Evolutionary conservation across 1,140 invertebrate genomes (phyloP), one percentile per base, ranked within the genome.

Genomic region (Drosophila biarmipes): DNA sequence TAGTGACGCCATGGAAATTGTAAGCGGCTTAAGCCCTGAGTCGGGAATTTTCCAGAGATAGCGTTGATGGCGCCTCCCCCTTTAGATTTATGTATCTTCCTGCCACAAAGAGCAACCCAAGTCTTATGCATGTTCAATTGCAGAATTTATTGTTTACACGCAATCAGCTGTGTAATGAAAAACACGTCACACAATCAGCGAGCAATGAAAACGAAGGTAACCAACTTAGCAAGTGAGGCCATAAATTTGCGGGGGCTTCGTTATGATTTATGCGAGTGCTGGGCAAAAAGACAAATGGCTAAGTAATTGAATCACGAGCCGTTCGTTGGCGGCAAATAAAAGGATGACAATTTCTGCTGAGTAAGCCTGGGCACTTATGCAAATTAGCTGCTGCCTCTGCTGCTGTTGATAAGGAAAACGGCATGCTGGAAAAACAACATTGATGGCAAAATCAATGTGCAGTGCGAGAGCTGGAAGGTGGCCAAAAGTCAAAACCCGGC

Each of bases 271-370:
- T 89, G 78, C 53, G 67, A 69, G 42, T 68, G 63, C 29, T 43
- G 57, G 56, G 64, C 53, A 49, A 59, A 55, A 73, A 89, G 84
- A 89, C 84, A 89, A 89, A 89, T 89, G 79, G 63, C 67, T 67
- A 84, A 84, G 84, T 89, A 89, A 89, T 89, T 89, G 84, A 89
- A 89, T 89, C 84, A 89, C 85, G 78, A 66, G 51, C 66, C 55
- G 67, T 55, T 57, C 55, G 67, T 56, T 57, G 21, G 11, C 14
- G 11, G 6, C 24, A 48, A 42, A 78, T 43, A 82, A 84, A 43
- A 54, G 46, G 66, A 78, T 52, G 80, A 85, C 53, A 87, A 87
- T 71, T 71, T 55, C 24, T 68, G 81, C 82, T 82, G 78, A 87
- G 54, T 82, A 82, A 87, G 82, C 66, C 40, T 29, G 14, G 35